phyloP scores from a whole-genome alignment of 2,113 vertebrate genomes.

The Trichomycterus rosablanca region DNA sequence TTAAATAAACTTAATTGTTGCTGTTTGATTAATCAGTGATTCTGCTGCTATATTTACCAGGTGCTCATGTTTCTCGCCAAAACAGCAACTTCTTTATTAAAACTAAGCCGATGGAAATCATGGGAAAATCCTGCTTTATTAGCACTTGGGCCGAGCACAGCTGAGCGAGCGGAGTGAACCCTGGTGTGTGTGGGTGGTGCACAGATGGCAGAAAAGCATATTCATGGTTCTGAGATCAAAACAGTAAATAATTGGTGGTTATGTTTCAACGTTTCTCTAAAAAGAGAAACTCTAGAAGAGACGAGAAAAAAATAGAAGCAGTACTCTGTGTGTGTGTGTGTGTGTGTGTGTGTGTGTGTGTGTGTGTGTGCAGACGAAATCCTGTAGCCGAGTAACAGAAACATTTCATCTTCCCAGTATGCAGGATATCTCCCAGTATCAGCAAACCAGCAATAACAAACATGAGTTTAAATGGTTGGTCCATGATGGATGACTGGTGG shows the following conservation, averaged over 20 bases:
- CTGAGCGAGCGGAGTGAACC: conserved; percentile 7
- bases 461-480: background rate
- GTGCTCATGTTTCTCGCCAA: too few relatives aligned
- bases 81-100: too few relatives aligned
- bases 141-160: conserved; percentile 4
- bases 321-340: background rate
- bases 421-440: background rate
- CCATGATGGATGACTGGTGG: background rate
- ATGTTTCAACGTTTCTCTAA: background rate
- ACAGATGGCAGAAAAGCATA: conserved; percentile 25
- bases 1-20: too few relatives aligned
- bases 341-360: too few relatives aligned
- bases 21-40: too few relatives aligned
- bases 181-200: conserved; percentile 1
- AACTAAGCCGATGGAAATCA: background rate
- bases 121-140: background rate
- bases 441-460: conserved; percentile 3
- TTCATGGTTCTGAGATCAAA: conserved; percentile 7
- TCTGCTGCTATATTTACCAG: too few relatives aligned
- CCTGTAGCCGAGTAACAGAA: too few relatives aligned
- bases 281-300: background rate
- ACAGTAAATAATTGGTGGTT: conserved; percentile 18
- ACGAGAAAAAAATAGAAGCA: background rate
- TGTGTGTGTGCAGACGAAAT: too few relatives aligned
- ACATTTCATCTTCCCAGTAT: too few relatives aligned